These are phyloP conservation scores for Esox masquinongy DNA, from an alignment of 2,797 vertebrate genomes.

Conservation along the genomic window DNA sequence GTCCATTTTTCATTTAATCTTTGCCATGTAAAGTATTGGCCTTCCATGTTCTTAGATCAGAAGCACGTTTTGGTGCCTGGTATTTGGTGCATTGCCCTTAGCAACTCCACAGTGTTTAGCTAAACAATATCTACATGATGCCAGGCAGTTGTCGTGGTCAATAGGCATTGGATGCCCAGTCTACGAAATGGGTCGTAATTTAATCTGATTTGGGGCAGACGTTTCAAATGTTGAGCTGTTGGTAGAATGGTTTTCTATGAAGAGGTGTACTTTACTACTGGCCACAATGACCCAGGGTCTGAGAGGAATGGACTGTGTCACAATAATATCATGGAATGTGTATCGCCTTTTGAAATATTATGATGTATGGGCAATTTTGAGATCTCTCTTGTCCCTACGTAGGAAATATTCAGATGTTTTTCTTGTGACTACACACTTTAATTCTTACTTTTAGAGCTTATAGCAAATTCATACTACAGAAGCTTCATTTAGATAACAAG, in stretches of 20 bases:
- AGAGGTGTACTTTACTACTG: not conserved
- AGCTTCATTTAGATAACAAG: too few relatives aligned
- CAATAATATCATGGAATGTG: slow-evolving; percentile 35
- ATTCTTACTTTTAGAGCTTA: slow-evolving; percentile 70
- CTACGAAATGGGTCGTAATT: slow-evolving; percentile 30
- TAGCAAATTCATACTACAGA: too few relatives aligned
- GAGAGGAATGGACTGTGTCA: slow-evolving; percentile 12
- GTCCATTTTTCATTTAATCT: slow-evolving; percentile 48
- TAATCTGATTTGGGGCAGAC: slow-evolving; percentile 16
- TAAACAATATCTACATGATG: slow-evolving; percentile 12
- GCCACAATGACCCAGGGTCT: slow-evolving; percentile 33
- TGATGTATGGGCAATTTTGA: too few relatives aligned
- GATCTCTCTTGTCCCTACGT: slow-evolving; percentile 32
- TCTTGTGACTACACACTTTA: slow-evolving; percentile 69
- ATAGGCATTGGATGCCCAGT: slow-evolving; percentile 29
- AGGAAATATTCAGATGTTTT: slow-evolving; percentile 56
- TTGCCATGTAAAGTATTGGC: slow-evolving; percentile 36
- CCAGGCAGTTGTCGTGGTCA: slow-evolving; percentile 25
- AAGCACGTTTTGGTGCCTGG: slow-evolving; percentile 30
- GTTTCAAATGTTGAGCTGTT: slow-evolving; percentile 22
- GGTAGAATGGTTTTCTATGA: slow-evolving; percentile 32
- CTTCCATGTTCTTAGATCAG: slow-evolving; percentile 37
- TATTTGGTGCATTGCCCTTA: slow-evolving; percentile 30
- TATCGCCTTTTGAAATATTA: not conserved
- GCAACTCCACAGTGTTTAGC: slow-evolving; percentile 32